Percentiles rank a stretch among this genome's conserved stretches.
phyloP scores from a whole-genome alignment of 2,113 vertebrate species.

The Crocuta crocuta region DNA sequence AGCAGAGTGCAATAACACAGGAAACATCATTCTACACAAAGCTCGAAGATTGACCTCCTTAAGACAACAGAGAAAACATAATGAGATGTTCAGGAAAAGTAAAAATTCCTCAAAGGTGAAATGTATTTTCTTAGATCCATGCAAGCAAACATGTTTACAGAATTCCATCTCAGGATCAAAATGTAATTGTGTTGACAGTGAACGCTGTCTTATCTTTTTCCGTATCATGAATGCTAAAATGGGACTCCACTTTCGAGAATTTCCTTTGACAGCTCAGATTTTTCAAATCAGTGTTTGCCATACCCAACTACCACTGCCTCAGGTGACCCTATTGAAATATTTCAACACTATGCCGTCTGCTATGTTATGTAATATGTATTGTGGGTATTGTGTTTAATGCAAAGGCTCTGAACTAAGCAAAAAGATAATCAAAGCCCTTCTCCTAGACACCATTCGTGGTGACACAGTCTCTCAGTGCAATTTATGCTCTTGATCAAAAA shows the following conservation, averaged over 20 bases:
- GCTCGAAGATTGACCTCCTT: neutral
- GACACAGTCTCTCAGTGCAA: neutral
- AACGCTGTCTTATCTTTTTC: neutral
- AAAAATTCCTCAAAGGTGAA: conserved; percentile 36
- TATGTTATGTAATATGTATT: neutral
- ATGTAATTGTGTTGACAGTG: conserved; percentile 20
- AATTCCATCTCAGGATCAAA: conserved; percentile 9
- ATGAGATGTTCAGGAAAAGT: neutral
- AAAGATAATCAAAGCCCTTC: neutral
- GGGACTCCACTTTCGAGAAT: neutral
- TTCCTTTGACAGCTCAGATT: conserved; percentile 46
- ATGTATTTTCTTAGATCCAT: conserved; percentile 43
- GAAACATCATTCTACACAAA: neutral
- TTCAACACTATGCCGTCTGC: neutral
- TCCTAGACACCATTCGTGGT: neutral
- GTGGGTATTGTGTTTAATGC: neutral
- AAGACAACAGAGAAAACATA: conserved; percentile 21
- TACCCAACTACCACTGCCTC: neutral
- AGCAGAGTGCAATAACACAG: neutral
- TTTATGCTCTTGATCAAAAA: neutral
- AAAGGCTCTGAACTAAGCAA: neutral
- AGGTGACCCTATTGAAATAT: neutral
- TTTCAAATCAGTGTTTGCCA: neutral
- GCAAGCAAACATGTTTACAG: neutral
- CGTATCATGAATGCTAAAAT: neutral